phyloP scores from a whole-genome alignment of 2,888 invertebrate species.

The Pteria penguin region DNA sequence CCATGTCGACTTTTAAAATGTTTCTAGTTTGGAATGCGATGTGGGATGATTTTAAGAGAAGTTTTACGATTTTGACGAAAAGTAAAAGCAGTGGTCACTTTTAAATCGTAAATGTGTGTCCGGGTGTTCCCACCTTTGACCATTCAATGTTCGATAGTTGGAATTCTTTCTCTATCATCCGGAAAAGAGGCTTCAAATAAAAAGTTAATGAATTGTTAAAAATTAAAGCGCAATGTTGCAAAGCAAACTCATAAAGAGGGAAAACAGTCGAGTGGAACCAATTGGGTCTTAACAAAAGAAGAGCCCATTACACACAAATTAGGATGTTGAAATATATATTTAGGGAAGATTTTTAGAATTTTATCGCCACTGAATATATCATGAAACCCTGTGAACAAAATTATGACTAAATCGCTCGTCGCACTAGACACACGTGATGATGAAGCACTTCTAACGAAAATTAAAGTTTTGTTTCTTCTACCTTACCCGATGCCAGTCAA shows the following conservation, averaged over 20 bases:
- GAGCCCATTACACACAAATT: constrained; percentile 25
- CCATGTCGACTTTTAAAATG: no score
- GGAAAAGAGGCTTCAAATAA: neutral
- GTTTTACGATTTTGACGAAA: no score
- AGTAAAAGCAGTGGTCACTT: no score
- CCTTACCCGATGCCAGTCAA: neutral
- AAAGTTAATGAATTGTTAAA: neutral
- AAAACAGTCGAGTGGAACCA: neutral
- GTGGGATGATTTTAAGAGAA: no score
- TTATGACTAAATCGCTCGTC: neutral
- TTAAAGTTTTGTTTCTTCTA: neutral
- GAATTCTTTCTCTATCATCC: neutral
- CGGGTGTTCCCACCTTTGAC: neutral
- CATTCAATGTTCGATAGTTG: neutral
- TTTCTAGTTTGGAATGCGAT: no score
- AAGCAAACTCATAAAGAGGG: neutral
- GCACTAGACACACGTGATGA: neutral
- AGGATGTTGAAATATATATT: constrained; percentile 22
- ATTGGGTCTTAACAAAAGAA: neutral
- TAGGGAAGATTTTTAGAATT: constrained; percentile 7
- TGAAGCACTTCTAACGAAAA: neutral
- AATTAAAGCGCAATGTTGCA: neutral
- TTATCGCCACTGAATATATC: neutral
- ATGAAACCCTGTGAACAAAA: neutral
- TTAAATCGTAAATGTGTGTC: no score